Evolutionary conservation across 2,113 vertebrate species (phyloP), one percentile per base, ranked within the genome.

Genomic region (Tricholaema leucomelas): DNA sequence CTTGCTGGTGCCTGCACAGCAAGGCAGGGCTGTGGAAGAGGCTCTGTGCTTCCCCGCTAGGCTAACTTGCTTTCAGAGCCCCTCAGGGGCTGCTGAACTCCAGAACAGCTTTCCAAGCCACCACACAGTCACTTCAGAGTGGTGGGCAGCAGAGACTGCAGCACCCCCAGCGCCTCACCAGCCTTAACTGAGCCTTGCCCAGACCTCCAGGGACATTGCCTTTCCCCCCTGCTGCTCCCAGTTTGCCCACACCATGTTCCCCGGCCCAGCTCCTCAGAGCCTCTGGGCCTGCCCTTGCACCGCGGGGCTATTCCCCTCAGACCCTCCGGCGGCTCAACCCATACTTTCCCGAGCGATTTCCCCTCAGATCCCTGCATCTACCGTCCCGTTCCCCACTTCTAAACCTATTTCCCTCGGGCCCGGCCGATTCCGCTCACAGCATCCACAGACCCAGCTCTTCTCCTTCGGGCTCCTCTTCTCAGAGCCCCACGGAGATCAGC

Each of bases 41-140:
- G 10, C 6, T 5, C 16, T 1, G 3, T 2, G 2, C 42, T 15
- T 23, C 36, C 21, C 60, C 2, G 17, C 31, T 2, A 18, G 52
- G 40, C 33, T n/a, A 9, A 59, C 8, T 27, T 24, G 30, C 9
- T 30, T 5, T 5, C 50, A 24, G 38, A 5, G 9, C 18, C 18
- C 3, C 19, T 12, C 1, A 7, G 54, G 35, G 7, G 44, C 44
- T 19, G 35, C 42, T 3, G 1, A 28, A 10, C n/a, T 38, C 38
- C 8, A 2, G 14, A 15, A 21, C 2, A 0, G 6, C 31, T 33
- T 12, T 16, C 65, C 9, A 5, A 30, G 28, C 28, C 9, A 15
- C 25, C 42, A 7, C 2, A 2, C 10, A 33, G 31, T 30, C 2
- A 0, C 38, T 58, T 23, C 40, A 7, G 13, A 21, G 15, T 0